Evolutionary conservation across 92 coral and sea anemone species (phyloP).

Genomic region (Chrysogorgia sp.): DNA sequence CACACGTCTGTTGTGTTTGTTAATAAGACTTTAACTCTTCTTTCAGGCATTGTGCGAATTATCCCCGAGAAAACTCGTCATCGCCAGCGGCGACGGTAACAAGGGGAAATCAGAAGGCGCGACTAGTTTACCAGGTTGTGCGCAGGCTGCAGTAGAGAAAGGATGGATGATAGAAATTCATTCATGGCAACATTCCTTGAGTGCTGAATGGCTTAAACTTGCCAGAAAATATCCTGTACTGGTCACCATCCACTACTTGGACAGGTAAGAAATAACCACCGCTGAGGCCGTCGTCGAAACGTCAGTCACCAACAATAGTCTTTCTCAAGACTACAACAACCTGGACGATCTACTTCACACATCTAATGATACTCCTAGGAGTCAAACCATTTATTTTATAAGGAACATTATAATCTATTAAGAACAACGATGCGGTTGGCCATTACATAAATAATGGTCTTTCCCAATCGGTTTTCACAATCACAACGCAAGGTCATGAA

Average conservation of each 20-base stretch:
- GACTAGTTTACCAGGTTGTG: conserved; percentile 97
- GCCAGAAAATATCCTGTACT: conserved; percentile 81
- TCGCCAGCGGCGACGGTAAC: conserved; percentile 97
- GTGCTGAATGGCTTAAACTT: conserved; percentile 92
- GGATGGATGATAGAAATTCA: conserved; percentile 98
- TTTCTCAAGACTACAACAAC: no score
- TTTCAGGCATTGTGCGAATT: conserved; percentile 88
- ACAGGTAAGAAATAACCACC: no score
- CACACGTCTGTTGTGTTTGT: no score
- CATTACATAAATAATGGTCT: no score
- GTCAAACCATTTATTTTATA: no score
- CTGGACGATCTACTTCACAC: no score
- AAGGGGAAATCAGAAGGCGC: conserved; percentile 95
- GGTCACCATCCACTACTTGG: conserved; percentile 78
- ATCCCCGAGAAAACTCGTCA: conserved; percentile 77
- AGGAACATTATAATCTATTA: no score
- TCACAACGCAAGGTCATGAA: no score
- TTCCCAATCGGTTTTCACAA: no score
- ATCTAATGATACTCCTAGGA: no score
- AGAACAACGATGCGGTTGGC: neutral
- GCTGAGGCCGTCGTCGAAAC: no score
- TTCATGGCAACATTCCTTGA: conserved; percentile 95
- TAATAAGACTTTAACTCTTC: neutral
- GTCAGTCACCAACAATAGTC: no score
- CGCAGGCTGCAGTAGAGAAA: conserved; percentile 79